These are phyloP conservation scores for Lutraria lutraria DNA, from an alignment of 2,888 invertebrate genomes.

Conservation along the genomic window DNA sequence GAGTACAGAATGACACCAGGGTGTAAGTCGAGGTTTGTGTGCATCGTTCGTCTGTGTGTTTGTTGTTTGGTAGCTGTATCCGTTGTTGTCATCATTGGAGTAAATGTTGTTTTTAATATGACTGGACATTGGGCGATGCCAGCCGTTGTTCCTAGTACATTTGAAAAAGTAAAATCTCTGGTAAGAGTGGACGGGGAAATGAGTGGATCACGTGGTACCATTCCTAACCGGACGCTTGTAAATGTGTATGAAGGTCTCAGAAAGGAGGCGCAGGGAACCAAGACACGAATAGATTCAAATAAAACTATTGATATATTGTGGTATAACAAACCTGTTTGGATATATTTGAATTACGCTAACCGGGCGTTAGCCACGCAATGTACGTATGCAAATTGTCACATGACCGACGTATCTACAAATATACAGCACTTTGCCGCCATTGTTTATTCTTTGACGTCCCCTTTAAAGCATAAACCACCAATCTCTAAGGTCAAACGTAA, in stretches of 20 bases:
- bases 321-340: constrained; percentile 54
- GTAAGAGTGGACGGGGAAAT: not conserved
- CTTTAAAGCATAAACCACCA: constrained; percentile 27
- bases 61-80: not conserved
- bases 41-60: not conserved
- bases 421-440: constrained; percentile 40
- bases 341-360: constrained; percentile 36
- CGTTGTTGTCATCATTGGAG: not conserved
- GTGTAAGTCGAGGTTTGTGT: not conserved
- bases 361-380: constrained; percentile 29
- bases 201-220: not conserved
- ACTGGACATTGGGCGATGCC: constrained; percentile 29
- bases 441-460: constrained; percentile 38
- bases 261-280: not conserved
- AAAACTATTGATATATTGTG: constrained; percentile 31
- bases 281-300: not conserved
- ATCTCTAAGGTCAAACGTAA: not conserved
- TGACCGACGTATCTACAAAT: constrained; percentile 19
- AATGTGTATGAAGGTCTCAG: constrained; percentile 27
- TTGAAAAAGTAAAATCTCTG: not conserved
- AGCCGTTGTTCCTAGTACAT: not conserved
- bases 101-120: constrained; percentile 28
- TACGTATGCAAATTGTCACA: constrained; percentile 44
- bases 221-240: constrained; percentile 17
- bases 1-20: not conserved